Evolutionary conservation across 2,797 vertebrate species (phyloP), one percentile per base, ranked within the genome.

Genomic region (Apogon talboti): DNA sequence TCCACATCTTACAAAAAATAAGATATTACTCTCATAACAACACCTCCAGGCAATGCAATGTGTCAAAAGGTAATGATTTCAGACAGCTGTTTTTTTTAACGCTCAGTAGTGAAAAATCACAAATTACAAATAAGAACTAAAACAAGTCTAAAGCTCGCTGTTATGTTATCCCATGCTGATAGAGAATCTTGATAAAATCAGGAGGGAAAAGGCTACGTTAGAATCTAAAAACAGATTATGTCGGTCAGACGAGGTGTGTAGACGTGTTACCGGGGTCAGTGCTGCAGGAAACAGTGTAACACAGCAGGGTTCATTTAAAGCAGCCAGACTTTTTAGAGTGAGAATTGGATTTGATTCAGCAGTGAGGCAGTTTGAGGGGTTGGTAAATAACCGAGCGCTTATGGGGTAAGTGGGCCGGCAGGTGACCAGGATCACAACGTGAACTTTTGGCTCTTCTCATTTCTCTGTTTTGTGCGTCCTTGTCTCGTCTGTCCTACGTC

Each of bases 301-400:
- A 43, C 41, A 16, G 24, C 8, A 51, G 67, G 51, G 64, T 44
- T 45, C 69, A 57, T 74, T 71, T 2, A 15, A 37, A 65, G 45
- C 44, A 64, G 74, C 35, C 10, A 51, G 4, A 38, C 53, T 45
- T 68, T 9, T 65, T 43, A 37, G 44, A 60, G 74, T 55, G 40
- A 60, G 33, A 43, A 58, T 11, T 61, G 64, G 48, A 50, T 79
- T 0, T 72, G 74, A 75, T 82, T 83, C 57, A 15, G 40, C 28
- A 65, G 65, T 35, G 47, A 66, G 61, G 56, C n/a, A 49, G 60
- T 44, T 62, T 74, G 63, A 66, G 55, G 65, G 47, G 49, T 45
- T 49, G 79, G 74, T 76, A 71, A 61, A 59, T 66, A 47, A 68
- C 33, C 58, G 59, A 24, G 63, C 59, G 69, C 40, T 61, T 65